Percentiles rank a stretch among this genome's conserved stretches.
Conservation (phyloP, 2,797 vertebrate genomes). For the Thunnus albacares region DNA sequence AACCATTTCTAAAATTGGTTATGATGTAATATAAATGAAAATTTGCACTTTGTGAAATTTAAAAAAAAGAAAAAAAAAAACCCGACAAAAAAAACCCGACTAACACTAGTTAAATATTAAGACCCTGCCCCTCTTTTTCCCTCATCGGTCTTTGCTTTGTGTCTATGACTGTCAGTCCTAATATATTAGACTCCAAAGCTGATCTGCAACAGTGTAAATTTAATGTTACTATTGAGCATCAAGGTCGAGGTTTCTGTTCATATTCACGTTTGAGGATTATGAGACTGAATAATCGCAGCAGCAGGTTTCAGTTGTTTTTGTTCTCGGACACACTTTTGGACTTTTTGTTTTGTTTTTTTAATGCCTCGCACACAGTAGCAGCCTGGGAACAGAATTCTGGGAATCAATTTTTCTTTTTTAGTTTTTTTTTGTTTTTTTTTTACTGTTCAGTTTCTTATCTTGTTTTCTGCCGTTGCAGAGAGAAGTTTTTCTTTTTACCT, state of each 20-base stretch:
- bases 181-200: constrained; percentile 73
- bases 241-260: constrained; percentile 65
- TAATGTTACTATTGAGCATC: constrained; percentile 60
- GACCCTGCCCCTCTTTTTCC: constrained; percentile 48
- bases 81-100: constrained; percentile 51
- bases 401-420: constrained; percentile 27
- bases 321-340: constrained; percentile 51
- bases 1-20: constrained; percentile 78
- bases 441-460: constrained; percentile 36
- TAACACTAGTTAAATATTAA: constrained; percentile 85
- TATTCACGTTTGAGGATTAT: constrained; percentile 58
- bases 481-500: constrained; percentile 52
- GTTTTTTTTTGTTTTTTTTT: constrained; percentile 13
- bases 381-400: constrained; percentile 72
- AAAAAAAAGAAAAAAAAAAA: constrained; percentile 60
- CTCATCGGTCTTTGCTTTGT: constrained; percentile 73
- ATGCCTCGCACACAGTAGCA: constrained; percentile 77
- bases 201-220: constrained; percentile 69
- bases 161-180: constrained; percentile 67
- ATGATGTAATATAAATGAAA: constrained; percentile 82
- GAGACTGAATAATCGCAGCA: constrained; percentile 53
- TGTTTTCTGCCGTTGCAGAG: constrained; percentile 62
- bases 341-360: constrained; percentile 39
- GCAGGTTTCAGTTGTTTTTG: constrained; percentile 54
- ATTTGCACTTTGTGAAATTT: constrained; percentile 88